These are phyloP conservation scores for Rugalucina vietnamica DNA, from an alignment of 2,888 invertebrate genomes.

Conservation along the genomic window DNA sequence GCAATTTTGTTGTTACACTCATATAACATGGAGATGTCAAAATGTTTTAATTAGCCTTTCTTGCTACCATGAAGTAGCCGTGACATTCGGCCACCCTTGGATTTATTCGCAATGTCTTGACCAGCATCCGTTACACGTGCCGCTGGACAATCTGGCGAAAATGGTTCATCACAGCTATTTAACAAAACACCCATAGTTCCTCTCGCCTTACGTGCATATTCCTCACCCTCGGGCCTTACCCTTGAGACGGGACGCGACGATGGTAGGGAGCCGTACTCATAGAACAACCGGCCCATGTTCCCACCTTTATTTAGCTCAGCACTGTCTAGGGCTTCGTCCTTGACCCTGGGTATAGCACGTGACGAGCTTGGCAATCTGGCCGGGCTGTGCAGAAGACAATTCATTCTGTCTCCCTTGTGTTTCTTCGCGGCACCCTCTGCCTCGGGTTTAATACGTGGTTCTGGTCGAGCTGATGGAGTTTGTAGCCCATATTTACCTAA, in stretches of 20 bases:
- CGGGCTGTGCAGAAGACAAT: constrained; percentile 71
- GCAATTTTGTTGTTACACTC: too few relatives aligned
- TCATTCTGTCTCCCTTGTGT: constrained; percentile 72
- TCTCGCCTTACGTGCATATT: constrained; percentile 68
- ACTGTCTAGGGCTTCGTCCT: constrained; percentile 69
- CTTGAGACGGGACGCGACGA: constrained; percentile 65
- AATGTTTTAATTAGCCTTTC: constrained; percentile 36
- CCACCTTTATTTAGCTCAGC: constrained; percentile 68
- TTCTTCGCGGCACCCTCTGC: constrained; percentile 62
- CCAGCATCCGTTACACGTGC: constrained; percentile 74
- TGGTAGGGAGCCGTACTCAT: constrained; percentile 61
- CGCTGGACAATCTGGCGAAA: constrained; percentile 60
- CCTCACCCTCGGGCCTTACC: constrained; percentile 71
- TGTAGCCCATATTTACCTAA: constrained; percentile 65
- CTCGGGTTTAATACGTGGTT: constrained; percentile 68
- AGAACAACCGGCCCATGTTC: constrained; percentile 66
- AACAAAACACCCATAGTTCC: constrained; percentile 74
- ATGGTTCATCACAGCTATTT: constrained; percentile 67
- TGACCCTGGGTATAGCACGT: constrained; percentile 72
- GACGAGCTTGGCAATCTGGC: constrained; percentile 67
- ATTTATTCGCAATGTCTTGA: constrained; percentile 70
- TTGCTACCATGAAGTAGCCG: constrained; percentile 73
- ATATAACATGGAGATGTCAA: too few relatives aligned
- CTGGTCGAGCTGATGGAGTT: constrained; percentile 64
- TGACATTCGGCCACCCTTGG: constrained; percentile 75